Evolutionary conservation across 1,140 invertebrate species (phyloP), one percentile per base, ranked within the genome.

Genomic region (Ostrea denselamellosa): DNA sequence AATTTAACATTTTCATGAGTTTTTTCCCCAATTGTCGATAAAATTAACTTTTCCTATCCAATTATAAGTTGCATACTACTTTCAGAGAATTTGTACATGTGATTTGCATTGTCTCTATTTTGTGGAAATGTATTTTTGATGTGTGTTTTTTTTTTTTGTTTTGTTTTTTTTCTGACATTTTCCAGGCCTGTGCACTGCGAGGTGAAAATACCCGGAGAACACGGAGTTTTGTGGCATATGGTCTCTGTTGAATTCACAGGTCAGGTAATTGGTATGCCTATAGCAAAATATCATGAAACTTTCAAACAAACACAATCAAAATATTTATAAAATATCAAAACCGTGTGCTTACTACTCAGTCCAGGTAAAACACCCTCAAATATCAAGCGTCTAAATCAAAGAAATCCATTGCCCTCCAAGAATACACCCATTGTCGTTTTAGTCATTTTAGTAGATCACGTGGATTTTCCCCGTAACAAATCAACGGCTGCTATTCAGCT

Each of bases 111-210:
- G 56, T 17, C 5, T 19, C 7, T 19, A 62, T 19, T 62, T 19
- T 62, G 14, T 19, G 17, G 17, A 19, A n/a, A 62, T 62, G 5
- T n/a, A 62, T n/a, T 19, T 19, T 7, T 62, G 56, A n/a, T 62
- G n/a, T n/a, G n/a, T n/a, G n/a, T n/a, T n/a, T n/a, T n/a, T n/a
- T n/a, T n/a, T n/a, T n/a, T n/a, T n/a, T n/a, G n/a, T n/a, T n/a
- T n/a, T n/a, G n/a, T n/a, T n/a, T n/a, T n/a, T n/a, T n/a, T 77
- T 77, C 28, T 77, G 25, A 77, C 25, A 77, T 77, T 77, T 77
- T 9, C 8, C 68, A 77, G 28, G 28, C 68, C 22, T 34, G 22
- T 12, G 28, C 28, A 5, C 25, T 34, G 12, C 28, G 22, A 77
- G 68, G 25, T 77, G 58, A 62, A 77, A 77, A 77, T 25, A 34